These are phyloP conservation scores for Nibea coibor DNA, from an alignment of 2,113 vertebrate species.

Conservation along the genomic window DNA sequence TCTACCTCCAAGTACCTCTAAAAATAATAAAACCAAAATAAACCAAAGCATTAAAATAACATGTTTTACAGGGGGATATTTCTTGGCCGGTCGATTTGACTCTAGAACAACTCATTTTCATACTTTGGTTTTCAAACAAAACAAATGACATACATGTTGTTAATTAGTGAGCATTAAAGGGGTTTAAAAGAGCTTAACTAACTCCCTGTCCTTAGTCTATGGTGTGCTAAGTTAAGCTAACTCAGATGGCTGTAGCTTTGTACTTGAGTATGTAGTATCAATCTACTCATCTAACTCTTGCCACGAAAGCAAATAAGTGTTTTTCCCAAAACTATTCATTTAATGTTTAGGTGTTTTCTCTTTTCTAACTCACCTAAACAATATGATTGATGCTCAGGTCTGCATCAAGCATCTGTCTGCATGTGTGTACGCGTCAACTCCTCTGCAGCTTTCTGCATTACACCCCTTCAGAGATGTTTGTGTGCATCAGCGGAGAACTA, in stretches of 20 bases:
- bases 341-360: background rate
- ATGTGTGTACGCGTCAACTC: background rate
- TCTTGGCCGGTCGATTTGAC: background rate
- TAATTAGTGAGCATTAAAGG: background rate
- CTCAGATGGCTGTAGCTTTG: background rate
- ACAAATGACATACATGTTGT: background rate
- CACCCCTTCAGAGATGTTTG: slow-evolving; percentile 1
- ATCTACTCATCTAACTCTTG: background rate
- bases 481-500: background rate
- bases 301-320: background rate
- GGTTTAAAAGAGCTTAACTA: background rate
- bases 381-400: background rate
- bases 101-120: background rate
- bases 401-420: no score
- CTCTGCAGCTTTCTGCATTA: background rate
- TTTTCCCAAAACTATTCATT: background rate
- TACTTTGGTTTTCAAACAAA: background rate
- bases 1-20: background rate
- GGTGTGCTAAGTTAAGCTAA: background rate
- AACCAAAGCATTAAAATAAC: background rate
- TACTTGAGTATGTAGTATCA: background rate
- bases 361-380: background rate
- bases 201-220: background rate
- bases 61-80: background rate
- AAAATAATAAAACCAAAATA: background rate